These are phyloP conservation scores for Callopanchax toddi DNA, from an alignment of 2,113 vertebrate species.

Conservation along the genomic window DNA sequence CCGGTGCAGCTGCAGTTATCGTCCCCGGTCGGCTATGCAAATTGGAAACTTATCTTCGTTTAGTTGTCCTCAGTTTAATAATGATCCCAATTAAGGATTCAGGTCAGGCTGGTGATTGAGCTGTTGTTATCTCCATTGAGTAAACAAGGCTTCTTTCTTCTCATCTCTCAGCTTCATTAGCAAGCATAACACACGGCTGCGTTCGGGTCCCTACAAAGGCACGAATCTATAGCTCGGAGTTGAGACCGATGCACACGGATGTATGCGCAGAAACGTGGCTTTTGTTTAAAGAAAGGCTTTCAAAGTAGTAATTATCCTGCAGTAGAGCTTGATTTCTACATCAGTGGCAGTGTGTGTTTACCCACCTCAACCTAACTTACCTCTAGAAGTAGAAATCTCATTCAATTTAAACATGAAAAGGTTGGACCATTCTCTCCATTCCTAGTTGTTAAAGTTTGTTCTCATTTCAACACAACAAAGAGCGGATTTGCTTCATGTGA, in stretches of 20 bases:
- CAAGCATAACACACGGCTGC: constrained; percentile 59
- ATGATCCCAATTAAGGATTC: constrained; percentile 76
- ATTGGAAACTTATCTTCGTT: constrained; percentile 65
- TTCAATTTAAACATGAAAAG: constrained; percentile 27
- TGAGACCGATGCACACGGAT: constrained; percentile 27
- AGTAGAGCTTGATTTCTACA: constrained; percentile 9
- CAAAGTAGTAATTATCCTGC: constrained; percentile 24
- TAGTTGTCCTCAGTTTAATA: constrained; percentile 63
- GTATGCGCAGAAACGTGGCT: constrained; percentile 5
- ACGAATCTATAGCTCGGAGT: constrained; percentile 44
- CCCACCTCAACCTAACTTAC: constrained; percentile 6
- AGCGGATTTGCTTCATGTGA: neutral
- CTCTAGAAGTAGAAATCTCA: constrained; percentile 8
- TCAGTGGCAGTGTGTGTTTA: constrained; percentile 22
- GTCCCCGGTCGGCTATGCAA: constrained; percentile 53
- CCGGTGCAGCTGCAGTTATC: constrained; percentile 50
- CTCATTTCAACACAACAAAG: neutral
- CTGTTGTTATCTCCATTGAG: constrained; percentile 73
- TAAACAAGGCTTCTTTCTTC: constrained; percentile 77
- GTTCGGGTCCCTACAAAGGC: constrained; percentile 47
- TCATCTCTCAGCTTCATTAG: constrained; percentile 71
- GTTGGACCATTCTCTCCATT: neutral
- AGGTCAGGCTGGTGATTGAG: constrained; percentile 72
- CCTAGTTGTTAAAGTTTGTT: neutral
- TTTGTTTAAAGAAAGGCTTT: constrained; percentile 24